A percentile compares a stretch with the other conserved stretches of the same genome.
Conservation (phyloP, 2,888 invertebrate genomes). For the Harpalus rufipes region DNA sequence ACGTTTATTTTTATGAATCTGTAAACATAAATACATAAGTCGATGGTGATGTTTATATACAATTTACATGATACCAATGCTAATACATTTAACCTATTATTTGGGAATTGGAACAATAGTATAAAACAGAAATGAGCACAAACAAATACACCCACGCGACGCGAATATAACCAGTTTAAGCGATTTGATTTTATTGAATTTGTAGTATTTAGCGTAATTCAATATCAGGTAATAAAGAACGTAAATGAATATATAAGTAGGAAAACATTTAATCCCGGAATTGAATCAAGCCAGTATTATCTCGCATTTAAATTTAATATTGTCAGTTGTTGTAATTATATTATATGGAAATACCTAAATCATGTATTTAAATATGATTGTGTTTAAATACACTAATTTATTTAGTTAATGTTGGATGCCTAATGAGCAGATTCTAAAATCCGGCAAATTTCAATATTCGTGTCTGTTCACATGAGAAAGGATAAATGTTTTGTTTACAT, state of each 20-base stretch:
- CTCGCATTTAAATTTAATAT: constrained; percentile 56
- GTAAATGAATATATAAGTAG: constrained; percentile 54
- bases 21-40: neutral
- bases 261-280: constrained; percentile 42
- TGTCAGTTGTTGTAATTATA: constrained; percentile 53
- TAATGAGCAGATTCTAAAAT: constrained; percentile 37
- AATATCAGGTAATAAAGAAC: constrained; percentile 49
- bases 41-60: neutral
- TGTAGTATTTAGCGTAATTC: constrained; percentile 10
- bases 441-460: constrained; percentile 48
- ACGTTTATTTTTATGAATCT: too few relatives aligned
- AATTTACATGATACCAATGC: too few relatives aligned
- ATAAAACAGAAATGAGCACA: constrained; percentile 17
- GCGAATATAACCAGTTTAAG: constrained; percentile 38
- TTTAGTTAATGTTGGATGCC: constrained; percentile 52
- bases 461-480: constrained; percentile 26
- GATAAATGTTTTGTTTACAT: constrained; percentile 40
- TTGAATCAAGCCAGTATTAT: constrained; percentile 39
- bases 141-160: neutral
- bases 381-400: constrained; percentile 51
- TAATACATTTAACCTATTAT: neutral
- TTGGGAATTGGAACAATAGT: neutral
- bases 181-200: constrained; percentile 28
- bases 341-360: constrained; percentile 40
- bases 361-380: constrained; percentile 47